phyloP scores from a whole-genome alignment of 2,797 vertebrate species.

The Novumbra hubbsi region DNA sequence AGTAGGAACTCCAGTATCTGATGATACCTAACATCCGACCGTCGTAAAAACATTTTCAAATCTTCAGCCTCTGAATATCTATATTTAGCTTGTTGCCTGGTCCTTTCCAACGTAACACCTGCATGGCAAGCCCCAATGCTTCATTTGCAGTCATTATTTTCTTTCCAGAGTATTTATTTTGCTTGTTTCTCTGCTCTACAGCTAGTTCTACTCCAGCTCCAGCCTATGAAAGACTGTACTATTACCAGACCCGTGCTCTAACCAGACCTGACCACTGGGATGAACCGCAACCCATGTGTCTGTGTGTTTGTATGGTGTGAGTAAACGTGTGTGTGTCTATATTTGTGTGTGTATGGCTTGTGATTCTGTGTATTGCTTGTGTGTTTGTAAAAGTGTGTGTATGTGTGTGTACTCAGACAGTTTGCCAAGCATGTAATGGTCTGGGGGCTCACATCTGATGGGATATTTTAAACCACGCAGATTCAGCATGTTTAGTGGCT shows the following conservation, averaged over 20 bases:
- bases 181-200: constrained; percentile 18
- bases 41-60: neutral
- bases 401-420: constrained; percentile 17
- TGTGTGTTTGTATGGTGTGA: neutral
- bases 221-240: constrained; percentile 39
- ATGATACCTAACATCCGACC: constrained; percentile 7
- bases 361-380: neutral
- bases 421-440: constrained; percentile 8
- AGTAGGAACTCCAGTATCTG: too few relatives aligned
- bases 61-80: constrained; percentile 11
- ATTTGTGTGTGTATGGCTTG: constrained; percentile 8
- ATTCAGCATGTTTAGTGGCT: constrained; percentile 3
- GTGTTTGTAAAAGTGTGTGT: neutral
- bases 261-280: constrained; percentile 9
- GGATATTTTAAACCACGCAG: constrained; percentile 7
- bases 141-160: constrained; percentile 37
- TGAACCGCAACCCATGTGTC: constrained; percentile 2
- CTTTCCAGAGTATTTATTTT: constrained; percentile 33
- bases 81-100: constrained; percentile 24
- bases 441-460: constrained; percentile 18
- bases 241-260: constrained; percentile 14
- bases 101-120: constrained; percentile 31
- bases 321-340: constrained; percentile 9
- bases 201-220: constrained; percentile 11
- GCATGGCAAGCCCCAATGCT: constrained; percentile 12